Percentiles rank a stretch among this genome's conserved stretches.
These are phyloP conservation scores for Magallana angulata DNA, from an alignment of 1,140 invertebrate genomes.

Conservation along the genomic window DNA sequence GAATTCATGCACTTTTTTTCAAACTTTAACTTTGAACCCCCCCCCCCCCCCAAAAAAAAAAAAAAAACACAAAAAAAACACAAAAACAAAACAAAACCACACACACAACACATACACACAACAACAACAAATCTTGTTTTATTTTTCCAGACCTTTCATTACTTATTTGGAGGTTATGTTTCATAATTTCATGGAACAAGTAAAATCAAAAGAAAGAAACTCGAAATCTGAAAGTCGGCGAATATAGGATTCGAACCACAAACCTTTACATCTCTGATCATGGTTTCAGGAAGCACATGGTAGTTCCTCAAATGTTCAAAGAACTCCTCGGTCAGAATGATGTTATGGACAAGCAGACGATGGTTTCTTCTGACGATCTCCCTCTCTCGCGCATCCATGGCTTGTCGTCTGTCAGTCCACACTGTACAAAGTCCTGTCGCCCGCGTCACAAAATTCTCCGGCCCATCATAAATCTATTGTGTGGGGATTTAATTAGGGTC, in stretches of 20 bases:
- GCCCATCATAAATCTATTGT: slow-evolving; percentile 33
- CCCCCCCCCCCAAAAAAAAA: too few species aligned
- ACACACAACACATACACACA: too few species aligned
- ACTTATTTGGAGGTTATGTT: too few species aligned
- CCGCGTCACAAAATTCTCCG: slow-evolving; percentile 11
- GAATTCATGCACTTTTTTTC: too few species aligned
- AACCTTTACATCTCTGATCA: slow-evolving; percentile 53
- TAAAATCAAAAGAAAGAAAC: too few species aligned
- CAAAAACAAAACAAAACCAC: too few species aligned
- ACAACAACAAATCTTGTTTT: too few species aligned
- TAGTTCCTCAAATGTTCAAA: slow-evolving; percentile 45
- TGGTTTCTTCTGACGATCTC: slow-evolving; percentile 42
- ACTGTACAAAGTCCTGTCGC: neutral
- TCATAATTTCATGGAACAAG: too few species aligned
- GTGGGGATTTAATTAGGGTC: slow-evolving; percentile 24
- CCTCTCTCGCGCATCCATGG: slow-evolving; percentile 50
- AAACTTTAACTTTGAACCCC: too few species aligned
- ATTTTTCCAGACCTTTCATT: too few species aligned
- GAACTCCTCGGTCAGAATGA: slow-evolving; percentile 53
- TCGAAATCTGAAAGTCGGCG: too few species aligned
- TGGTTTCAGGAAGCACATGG: slow-evolving; percentile 52
- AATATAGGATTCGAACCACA: neutral
- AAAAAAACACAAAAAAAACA: too few species aligned
- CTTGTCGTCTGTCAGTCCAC: neutral
- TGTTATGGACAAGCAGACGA: slow-evolving; percentile 49